Percentiles rank a stretch among this genome's conserved stretches.
phyloP scores from a whole-genome alignment of 2,797 vertebrate genomes.

The Nyctalus aviator region DNA sequence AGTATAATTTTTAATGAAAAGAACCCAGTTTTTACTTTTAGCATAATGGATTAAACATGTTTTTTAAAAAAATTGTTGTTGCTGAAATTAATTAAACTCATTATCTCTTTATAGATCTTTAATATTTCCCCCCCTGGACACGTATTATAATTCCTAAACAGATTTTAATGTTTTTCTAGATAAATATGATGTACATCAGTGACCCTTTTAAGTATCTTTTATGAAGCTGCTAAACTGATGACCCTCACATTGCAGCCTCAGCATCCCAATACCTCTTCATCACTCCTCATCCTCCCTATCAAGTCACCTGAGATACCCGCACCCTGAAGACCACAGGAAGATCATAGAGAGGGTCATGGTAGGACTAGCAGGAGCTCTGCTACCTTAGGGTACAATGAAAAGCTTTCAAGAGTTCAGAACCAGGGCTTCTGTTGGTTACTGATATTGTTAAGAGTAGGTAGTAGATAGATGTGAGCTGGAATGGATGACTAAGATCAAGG shows the following conservation, averaged over 20 bases:
- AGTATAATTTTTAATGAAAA: not conserved
- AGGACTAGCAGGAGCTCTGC: not conserved
- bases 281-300: not conserved
- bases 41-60: not conserved
- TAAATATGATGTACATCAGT: not conserved
- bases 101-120: not conserved
- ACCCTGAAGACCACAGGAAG: not conserved
- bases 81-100: not conserved
- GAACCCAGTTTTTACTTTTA: slow-evolving; percentile 4
- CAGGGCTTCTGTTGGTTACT: not conserved
- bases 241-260: not conserved
- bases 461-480: not conserved
- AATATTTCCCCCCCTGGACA: not conserved
- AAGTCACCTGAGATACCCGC: accelerated
- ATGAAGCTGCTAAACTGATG: not conserved
- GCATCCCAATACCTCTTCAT: not conserved
- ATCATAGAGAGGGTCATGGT: not conserved
- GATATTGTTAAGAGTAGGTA: not conserved
- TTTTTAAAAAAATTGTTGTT: not conserved
- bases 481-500: not conserved
- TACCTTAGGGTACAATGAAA: not conserved
- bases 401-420: not conserved
- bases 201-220: not conserved
- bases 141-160: not conserved
- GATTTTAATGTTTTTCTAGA: not conserved